Evolutionary conservation across 2,797 vertebrate species (phyloP), one percentile per base, ranked within the genome.

Genomic region (Leptoclinus maculatus): DNA sequence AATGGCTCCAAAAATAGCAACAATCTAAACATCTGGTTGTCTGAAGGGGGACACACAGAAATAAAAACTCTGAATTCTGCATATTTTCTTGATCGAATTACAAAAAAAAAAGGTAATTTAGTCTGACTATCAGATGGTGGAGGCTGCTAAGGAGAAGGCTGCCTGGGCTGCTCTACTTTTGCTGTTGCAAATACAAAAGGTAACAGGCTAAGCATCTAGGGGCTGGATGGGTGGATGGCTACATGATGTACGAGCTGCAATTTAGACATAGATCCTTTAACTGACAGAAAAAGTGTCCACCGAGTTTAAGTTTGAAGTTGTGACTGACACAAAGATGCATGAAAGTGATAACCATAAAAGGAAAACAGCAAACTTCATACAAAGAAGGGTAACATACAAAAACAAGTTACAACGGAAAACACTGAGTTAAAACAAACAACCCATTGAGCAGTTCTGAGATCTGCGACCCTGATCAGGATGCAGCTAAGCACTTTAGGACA

Each of bases 391-490:
- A 39, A 39, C 5, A 11, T 51, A 70, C 82, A 76, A 63, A 69
- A 78, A 83, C 57, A 83, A 74, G 53, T 17, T n/a, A 70, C 76
- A 70, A 74, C 11, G 62, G 45, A 75, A 73, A 65, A 70, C 7
- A 43, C 25, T 13, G 38, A 75, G 51, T 67, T 63, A 13, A 60
- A 89, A 92, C 85, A 91, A 87, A 87, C 63, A 68, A 49, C 34
- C 76, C 72, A 78, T 78, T 85, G 86, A 92, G 87, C 71, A 56
- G 66, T 51, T 65, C 17, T 80, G 74, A 43, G 62, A 87, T 87
- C 76, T 85, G 82, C 83, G 80, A 85, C 87, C 89, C 89, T 88
- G 87, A 92, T 92, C 91, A 93, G 93, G 90, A 93, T 92, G 92
- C 92, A 91, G 91, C 83, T 51, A 88, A 88, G 86, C 89, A 87